Percentiles rank a stretch among this genome's conserved stretches.
phyloP scores from a whole-genome alignment of 2,113 vertebrate genomes.

The Pelecanoides urinatrix region DNA sequence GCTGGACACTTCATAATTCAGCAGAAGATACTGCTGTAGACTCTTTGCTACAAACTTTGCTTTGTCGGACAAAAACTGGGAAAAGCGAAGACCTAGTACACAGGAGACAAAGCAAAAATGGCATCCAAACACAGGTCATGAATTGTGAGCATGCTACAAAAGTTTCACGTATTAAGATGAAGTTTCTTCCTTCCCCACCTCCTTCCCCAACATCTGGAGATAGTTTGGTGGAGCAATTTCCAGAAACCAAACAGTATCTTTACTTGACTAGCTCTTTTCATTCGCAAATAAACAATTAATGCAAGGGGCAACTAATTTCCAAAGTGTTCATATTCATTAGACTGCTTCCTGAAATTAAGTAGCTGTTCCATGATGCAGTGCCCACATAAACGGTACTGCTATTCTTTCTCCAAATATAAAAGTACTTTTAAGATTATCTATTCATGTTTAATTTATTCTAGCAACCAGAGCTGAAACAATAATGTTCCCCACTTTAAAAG shows the following conservation, averaged over 20 bases:
- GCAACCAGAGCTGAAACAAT: neutral
- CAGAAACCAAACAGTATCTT: constrained; percentile 73
- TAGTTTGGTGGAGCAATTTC: constrained; percentile 72
- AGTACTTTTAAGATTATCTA: neutral
- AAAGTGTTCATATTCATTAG: constrained; percentile 77
- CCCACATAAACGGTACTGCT: neutral
- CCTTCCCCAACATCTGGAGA: constrained; percentile 74
- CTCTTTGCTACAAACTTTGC: constrained; percentile 26
- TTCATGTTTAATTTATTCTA: neutral
- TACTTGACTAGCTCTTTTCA: constrained; percentile 72
- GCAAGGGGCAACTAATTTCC: constrained; percentile 77
- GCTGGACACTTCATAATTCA: neutral
- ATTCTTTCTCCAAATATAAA: neutral
- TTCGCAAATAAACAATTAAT: constrained; percentile 82
- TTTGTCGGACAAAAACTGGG: neutral
- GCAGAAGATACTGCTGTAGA: constrained; percentile 3
- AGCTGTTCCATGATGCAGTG: constrained; percentile 56
- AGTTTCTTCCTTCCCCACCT: constrained; percentile 28
- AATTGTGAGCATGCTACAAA: constrained; percentile 32
- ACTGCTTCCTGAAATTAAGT: constrained; percentile 78
- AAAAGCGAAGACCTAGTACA: constrained; percentile 35
- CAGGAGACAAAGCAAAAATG: constrained; percentile 36
- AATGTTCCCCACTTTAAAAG: neutral
- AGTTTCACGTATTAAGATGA: constrained; percentile 49
- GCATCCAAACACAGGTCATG: constrained; percentile 26